Evolutionary conservation across 2,888 invertebrate genomes (phyloP).

Genomic region (Nebria salina): DNA sequence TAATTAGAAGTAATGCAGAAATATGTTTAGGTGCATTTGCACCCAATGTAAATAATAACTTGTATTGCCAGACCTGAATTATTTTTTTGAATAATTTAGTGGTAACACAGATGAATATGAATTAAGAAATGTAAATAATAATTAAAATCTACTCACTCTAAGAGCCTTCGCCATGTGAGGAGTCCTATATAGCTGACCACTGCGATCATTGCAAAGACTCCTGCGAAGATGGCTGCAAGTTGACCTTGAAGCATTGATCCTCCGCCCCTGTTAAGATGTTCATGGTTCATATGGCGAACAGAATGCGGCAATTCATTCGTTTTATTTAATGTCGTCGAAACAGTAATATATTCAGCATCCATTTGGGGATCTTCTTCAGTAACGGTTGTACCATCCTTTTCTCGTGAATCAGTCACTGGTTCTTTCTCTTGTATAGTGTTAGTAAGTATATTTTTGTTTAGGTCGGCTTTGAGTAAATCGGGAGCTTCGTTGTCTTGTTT

Average conservation of each 20-base stretch:
- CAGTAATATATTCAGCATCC: constrained; percentile 48
- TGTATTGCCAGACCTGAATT: no score
- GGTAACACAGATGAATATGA: no score
- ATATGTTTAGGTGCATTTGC: no score
- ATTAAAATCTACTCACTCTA: constrained; percentile 59
- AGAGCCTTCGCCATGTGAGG: constrained; percentile 61
- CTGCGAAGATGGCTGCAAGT: constrained; percentile 53
- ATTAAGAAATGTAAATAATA: no score
- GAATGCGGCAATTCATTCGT: constrained; percentile 3
- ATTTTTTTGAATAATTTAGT: no score
- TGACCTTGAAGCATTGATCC: constrained; percentile 50
- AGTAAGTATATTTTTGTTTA: not conserved
- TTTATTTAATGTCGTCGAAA: constrained; percentile 32
- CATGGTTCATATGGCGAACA: constrained; percentile 19
- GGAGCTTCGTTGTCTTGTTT: constrained; percentile 61
- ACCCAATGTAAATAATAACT: no score
- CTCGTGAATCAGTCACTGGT: not conserved
- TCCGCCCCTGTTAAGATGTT: constrained; percentile 21
- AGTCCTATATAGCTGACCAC: constrained; percentile 60
- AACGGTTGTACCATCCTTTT: not conserved
- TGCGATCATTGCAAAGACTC: constrained; percentile 57
- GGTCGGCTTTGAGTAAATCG: constrained; percentile 62
- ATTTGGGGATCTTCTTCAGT: constrained; percentile 39
- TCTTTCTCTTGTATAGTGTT: not conserved
- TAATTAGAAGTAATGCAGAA: no score